These are phyloP conservation scores for Columba janthina DNA, from an alignment of 2,113 vertebrate genomes.

Conservation along the genomic window DNA sequence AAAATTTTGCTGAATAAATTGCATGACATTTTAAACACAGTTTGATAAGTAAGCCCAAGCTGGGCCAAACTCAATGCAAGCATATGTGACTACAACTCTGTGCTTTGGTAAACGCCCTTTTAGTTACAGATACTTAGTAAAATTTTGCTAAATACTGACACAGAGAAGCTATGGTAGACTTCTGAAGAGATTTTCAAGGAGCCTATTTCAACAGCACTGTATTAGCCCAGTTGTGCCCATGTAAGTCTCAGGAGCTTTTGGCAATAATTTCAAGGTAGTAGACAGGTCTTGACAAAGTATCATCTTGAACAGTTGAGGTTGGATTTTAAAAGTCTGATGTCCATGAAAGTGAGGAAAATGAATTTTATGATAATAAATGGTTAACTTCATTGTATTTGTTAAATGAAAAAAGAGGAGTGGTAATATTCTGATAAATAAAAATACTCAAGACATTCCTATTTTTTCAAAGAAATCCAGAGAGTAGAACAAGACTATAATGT, in stretches of 20 bases:
- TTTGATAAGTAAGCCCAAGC: not conserved
- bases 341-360: not conserved
- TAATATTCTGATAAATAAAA: not conserved
- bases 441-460: not conserved
- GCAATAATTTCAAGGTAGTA: not conserved
- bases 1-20: not conserved
- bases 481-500: not conserved
- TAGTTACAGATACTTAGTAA: not conserved
- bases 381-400: not conserved
- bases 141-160: not conserved
- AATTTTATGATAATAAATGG: not conserved
- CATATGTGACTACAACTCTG: not conserved
- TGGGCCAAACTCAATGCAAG: not conserved
- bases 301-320: not conserved
- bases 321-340: not conserved
- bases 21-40: not conserved
- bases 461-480: not conserved
- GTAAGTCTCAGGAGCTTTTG: not conserved
- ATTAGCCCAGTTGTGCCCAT: not conserved
- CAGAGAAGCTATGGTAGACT: not conserved
- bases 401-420: not conserved
- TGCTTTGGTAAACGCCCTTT: not conserved
- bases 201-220: not conserved
- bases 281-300: not conserved
- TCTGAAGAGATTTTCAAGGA: not conserved